Conservation (phyloP, 2,888 invertebrate species). For the Ophioninae sp. region DNA sequence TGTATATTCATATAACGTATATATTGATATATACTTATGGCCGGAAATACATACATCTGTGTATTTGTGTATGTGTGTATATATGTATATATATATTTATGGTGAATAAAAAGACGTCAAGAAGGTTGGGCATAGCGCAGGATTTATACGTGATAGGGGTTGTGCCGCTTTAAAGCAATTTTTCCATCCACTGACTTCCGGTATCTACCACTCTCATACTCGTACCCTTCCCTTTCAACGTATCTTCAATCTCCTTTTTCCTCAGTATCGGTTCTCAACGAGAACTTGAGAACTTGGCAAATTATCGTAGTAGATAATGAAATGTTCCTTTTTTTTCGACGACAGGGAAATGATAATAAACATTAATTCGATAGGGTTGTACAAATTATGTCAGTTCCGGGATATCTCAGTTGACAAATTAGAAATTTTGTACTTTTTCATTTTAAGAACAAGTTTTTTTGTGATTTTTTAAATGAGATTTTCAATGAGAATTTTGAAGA, state of each 20-base stretch:
- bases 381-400: neutral
- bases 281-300: neutral
- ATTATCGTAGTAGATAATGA: neutral
- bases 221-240: neutral
- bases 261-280: neutral
- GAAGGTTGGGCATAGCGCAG: constrained; percentile 26
- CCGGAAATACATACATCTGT: constrained; percentile 10
- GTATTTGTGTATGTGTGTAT: no score
- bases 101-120: neutral
- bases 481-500: no score
- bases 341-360: neutral
- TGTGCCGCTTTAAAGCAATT: constrained; percentile 56
- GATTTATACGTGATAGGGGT: constrained; percentile 49
- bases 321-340: constrained; percentile 1
- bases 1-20: neutral
- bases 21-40: neutral
- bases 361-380: neutral
- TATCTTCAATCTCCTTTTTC: constrained; percentile 4
- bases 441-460: no score
- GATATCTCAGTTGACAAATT: neutral
- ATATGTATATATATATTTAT: neutral
- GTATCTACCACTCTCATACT: neutral
- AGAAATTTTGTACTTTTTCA: neutral
- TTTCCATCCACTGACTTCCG: constrained; percentile 28
- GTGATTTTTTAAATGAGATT: no score